Evolutionary conservation across 2,888 invertebrate genomes (phyloP).

Genomic region (Minunthozetes semirufus): DNA sequence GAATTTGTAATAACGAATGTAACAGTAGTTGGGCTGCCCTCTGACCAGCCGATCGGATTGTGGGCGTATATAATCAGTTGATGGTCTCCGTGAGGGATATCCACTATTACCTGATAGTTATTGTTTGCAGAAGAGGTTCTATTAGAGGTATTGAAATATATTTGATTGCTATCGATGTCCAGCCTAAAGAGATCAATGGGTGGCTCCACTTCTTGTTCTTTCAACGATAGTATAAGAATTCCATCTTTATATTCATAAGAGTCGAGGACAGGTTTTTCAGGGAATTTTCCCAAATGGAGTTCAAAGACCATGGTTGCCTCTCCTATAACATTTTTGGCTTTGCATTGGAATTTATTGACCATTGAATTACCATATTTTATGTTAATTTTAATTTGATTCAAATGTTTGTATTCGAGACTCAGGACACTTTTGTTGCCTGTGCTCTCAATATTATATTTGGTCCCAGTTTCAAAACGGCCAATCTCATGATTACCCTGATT

Average conservation of each 20-base stretch:
- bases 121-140: not conserved
- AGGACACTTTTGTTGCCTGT: no score
- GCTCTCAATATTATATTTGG: no score
- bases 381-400: not conserved
- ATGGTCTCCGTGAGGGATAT: slow-evolving; percentile 33
- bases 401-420: not conserved
- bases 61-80: slow-evolving; percentile 33
- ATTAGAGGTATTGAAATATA: slow-evolving; percentile 32
- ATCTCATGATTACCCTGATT: no score
- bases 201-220: slow-evolving; percentile 31
- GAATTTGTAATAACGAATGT: no score
- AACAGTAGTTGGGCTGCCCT: not conserved
- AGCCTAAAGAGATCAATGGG: slow-evolving; percentile 36
- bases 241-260: not conserved
- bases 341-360: slow-evolving; percentile 7
- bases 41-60: slow-evolving; percentile 38
- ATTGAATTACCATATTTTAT: not conserved
- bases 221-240: slow-evolving; percentile 16
- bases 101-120: slow-evolving; percentile 29
- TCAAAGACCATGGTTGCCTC: slow-evolving; percentile 10
- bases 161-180: slow-evolving; percentile 32
- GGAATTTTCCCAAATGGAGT: slow-evolving; percentile 30
- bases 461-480: no score
- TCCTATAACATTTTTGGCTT: slow-evolving; percentile 23
- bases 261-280: slow-evolving; percentile 21